Conservation (phyloP, 1,140 invertebrate genomes). For the Archegozetes longisetosus region DNA sequence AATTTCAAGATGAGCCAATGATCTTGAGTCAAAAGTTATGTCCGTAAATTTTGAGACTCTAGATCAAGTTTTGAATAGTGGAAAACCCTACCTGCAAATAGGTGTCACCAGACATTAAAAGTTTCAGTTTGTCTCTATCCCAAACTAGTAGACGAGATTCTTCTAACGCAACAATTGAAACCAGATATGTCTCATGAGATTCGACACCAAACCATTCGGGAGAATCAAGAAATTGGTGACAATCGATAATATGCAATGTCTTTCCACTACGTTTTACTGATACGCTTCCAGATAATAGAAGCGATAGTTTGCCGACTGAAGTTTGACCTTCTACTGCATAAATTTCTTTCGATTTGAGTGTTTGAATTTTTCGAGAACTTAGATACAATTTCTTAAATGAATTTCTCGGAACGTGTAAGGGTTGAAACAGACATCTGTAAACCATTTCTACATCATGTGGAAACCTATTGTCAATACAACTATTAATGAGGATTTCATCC, state of each 20-base stretch:
- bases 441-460: conserved; percentile 69
- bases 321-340: conserved; percentile 78
- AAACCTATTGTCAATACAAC: no score
- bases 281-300: conserved; percentile 68
- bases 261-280: conserved; percentile 69
- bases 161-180: conserved; percentile 72
- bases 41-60: no score
- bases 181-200: conserved; percentile 73
- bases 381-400: conserved; percentile 63
- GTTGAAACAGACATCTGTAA: conserved; percentile 61
- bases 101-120: conserved; percentile 62
- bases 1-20: no score
- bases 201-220: conserved; percentile 83
- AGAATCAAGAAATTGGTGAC: conserved; percentile 78
- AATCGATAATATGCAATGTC: conserved; percentile 68
- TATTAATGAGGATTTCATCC: neutral
- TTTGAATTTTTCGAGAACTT: conserved; percentile 61
- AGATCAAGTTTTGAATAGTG: no score
- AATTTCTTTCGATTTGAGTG: conserved; percentile 62
- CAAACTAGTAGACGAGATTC: conserved; percentile 67
- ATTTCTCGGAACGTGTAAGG: conserved; percentile 54
- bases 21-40: no score
- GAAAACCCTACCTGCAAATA: conserved; percentile 69
- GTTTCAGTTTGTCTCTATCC: conserved; percentile 52
- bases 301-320: conserved; percentile 65